Conservation (phyloP, 2,113 vertebrate species). For the Corynorhinus townsendii region DNA sequence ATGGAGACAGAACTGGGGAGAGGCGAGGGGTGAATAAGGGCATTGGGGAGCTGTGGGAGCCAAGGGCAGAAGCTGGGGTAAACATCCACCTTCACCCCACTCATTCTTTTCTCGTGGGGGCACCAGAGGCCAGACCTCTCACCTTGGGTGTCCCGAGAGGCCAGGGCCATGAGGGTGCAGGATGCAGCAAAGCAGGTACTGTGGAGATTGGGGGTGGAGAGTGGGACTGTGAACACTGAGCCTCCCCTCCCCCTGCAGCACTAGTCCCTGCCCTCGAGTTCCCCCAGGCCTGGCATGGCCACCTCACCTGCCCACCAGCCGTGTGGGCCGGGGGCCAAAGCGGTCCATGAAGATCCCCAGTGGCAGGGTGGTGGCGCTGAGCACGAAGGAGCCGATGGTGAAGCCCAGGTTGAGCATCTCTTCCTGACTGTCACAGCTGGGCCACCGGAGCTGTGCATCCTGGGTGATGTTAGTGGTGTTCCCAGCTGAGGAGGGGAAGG, state of each 20-base stretch:
- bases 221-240: accelerated
- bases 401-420: slow-evolving; percentile 93
- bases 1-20: slow-evolving; percentile 82
- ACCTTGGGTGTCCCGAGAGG: slow-evolving; percentile 83
- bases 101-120: not conserved
- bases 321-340: slow-evolving; percentile 87
- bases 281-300: not conserved
- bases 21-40: not conserved
- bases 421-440: slow-evolving; percentile 87
- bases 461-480: slow-evolving; percentile 36
- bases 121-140: slow-evolving; percentile 43
- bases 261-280: not conserved
- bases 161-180: slow-evolving; percentile 86
- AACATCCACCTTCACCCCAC: not conserved
- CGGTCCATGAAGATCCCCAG: slow-evolving; percentile 93
- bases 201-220: not conserved
- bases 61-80: not conserved
- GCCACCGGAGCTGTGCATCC: not conserved
- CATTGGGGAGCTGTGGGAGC: not conserved
- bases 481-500: slow-evolving; percentile 7
- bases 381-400: slow-evolving; percentile 91
- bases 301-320: slow-evolving; percentile 88
- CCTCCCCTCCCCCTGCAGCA: not conserved
- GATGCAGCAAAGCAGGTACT: slow-evolving; percentile 87
- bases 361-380: slow-evolving; percentile 91